Base-by-base conservation (phyloP, 92 coral and sea anemone species). In the Pocillopora meandrina region DNA sequence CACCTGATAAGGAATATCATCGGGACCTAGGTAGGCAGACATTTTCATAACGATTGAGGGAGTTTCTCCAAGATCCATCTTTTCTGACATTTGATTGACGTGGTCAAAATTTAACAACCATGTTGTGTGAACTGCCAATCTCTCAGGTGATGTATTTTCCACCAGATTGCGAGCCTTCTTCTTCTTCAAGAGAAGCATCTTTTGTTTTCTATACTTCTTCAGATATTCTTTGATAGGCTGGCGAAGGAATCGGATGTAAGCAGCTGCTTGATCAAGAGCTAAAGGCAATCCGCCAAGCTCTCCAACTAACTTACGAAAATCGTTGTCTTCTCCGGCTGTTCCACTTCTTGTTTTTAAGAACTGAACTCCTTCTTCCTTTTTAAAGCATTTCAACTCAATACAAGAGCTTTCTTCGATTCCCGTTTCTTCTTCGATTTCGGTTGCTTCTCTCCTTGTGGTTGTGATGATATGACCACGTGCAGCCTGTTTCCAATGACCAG, bases 241-340 rank as follows among this genome's bases (percentile, higher is more conserved):
- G 4, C 23, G 61, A 36, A 74, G 88, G 17, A 55, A 55, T 52
- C 84, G 80, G 61, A 95, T 88, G 60, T 89, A 91, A 9, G 98
- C 98, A 33, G 89, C 93, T 15, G 98, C 94, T 88, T 94, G 98
- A 68, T 94, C 98, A 36, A 94, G 84, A 5, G 98, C 98, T 69
- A 95, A 67, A 10, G 98, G 97, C 23, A 95, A 89, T 34, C 90
- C 89, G 23, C 98, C 97, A 21, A 95, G 91, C 86, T 93, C 93
- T 56, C 59, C 66, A 9, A 87, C 92, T 77, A 95, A 75, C 26
- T 90, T 72, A 55, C 72, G 34, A 0, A 77, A 55, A 11, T 79
- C 81, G 4, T 64, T 0, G 15, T 91, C 89, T 52, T 59, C 87
- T 12, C 58, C 35, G 15, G 57, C 73, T 35, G 19, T 74, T 5